A percentile compares a stretch with the other conserved stretches of the same genome.
These are phyloP conservation scores for Sander lucioperca DNA, from an alignment of 2,113 vertebrate genomes.

Conservation along the genomic window DNA sequence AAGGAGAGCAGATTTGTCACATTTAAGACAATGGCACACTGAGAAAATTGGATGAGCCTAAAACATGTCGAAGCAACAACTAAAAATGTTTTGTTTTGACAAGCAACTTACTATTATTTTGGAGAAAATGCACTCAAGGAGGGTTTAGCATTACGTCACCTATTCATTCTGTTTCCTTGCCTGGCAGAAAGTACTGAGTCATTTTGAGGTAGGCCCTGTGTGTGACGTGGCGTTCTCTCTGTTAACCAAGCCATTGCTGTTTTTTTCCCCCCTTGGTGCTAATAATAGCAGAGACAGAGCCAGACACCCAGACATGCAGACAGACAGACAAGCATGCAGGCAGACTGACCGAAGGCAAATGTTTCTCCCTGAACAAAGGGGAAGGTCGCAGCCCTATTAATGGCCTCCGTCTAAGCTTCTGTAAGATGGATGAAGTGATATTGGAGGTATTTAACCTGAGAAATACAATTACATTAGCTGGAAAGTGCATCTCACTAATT, in stretches of 20 bases:
- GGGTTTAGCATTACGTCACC: not conserved
- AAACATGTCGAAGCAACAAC: not conserved
- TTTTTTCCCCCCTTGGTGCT: constrained; percentile 50
- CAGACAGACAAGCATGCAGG: constrained; percentile 50
- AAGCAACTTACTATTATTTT: not conserved
- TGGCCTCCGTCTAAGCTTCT: constrained; percentile 27
- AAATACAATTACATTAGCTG: constrained; percentile 40
- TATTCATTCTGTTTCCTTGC: constrained; percentile 5
- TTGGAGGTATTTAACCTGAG: constrained; percentile 19
- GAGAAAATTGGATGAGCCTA: not conserved
- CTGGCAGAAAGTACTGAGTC: constrained; percentile 65
- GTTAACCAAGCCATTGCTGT: constrained; percentile 30
- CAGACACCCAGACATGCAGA: constrained; percentile 57
- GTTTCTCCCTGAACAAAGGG: constrained; percentile 48
- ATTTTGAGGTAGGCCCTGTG: constrained; percentile 45
- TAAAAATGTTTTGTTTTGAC: not conserved
- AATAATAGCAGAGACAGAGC: constrained; percentile 75
- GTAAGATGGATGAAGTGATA: constrained; percentile 12
- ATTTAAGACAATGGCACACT: not conserved
- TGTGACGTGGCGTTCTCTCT: constrained; percentile 44
- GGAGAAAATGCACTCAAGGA: not conserved
- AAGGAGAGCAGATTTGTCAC: not conserved
- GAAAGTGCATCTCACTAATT: constrained; percentile 10
- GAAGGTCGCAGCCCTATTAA: not conserved
- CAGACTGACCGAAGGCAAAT: constrained; percentile 39